These are phyloP conservation scores for Drosophila parthenogenetica DNA, from an alignment of 2,888 invertebrate species.

Conservation along the genomic window DNA sequence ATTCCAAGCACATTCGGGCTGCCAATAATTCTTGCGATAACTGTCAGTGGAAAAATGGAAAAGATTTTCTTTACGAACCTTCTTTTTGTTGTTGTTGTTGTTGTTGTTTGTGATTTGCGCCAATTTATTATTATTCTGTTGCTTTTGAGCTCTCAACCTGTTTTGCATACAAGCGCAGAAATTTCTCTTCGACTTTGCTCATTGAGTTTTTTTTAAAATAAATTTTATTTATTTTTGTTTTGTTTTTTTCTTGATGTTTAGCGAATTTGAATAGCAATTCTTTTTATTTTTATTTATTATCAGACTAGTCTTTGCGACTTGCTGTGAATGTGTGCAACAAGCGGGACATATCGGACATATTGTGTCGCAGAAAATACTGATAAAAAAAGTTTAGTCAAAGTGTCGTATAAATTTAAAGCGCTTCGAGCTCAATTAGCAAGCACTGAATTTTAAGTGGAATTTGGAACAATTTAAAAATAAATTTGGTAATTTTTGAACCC, in stretches of 20 bases:
- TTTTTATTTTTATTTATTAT: constrained; percentile 2
- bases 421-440: no score
- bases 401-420: background rate
- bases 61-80: constrained; percentile 9
- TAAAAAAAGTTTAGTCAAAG: background rate
- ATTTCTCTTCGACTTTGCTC: constrained; percentile 48
- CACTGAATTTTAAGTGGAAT: no score
- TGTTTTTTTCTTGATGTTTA: constrained; percentile 31
- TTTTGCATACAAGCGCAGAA: constrained; percentile 48
- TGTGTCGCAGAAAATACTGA: background rate
- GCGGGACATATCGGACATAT: constrained; percentile 3
- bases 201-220: constrained; percentile 20
- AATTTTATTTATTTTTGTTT: no score
- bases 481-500: no score
- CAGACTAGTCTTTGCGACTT: background rate
- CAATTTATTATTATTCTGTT: constrained; percentile 3
- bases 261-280: constrained; percentile 27
- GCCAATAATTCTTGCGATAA: background rate
- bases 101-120: background rate
- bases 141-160: constrained; percentile 11
- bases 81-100: background rate
- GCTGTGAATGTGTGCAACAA: constrained; percentile 2
- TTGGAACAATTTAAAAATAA: no score
- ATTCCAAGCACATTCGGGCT: background rate
- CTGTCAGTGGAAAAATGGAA: constrained; percentile 9